Evolutionary conservation across 2,113 vertebrate genomes (phyloP).

Genomic region (Hyperoodon ampullatus): DNA sequence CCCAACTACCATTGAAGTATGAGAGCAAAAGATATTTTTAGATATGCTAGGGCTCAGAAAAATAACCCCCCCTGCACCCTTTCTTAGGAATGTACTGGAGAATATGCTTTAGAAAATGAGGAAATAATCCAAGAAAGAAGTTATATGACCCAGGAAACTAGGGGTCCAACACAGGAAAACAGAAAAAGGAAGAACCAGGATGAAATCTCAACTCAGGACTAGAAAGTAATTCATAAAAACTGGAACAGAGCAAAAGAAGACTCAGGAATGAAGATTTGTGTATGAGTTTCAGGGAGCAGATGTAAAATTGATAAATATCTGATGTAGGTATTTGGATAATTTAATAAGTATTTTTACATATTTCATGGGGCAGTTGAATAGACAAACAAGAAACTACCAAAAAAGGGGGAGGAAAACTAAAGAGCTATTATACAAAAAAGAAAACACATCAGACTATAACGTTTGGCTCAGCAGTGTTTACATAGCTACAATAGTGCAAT

Average conservation of each 20-base stretch:
- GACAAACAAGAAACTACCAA: neutral
- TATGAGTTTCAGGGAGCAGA: neutral
- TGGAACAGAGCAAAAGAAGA: neutral
- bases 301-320: neutral
- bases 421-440: neutral
- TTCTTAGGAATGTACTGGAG: neutral
- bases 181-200: neutral
- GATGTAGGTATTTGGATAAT: neutral
- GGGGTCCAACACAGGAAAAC: neutral
- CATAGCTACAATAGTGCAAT: no score
- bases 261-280: neutral
- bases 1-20: neutral
- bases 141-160: neutral
- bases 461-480: neutral
- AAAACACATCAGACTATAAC: neutral
- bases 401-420: neutral
- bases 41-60: neutral
- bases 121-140: neutral
- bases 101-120: neutral
- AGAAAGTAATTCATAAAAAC: neutral
- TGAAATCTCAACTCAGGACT: neutral
- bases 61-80: neutral
- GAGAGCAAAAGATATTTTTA: slow-evolving; percentile 12
- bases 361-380: neutral
- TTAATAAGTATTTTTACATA: neutral